Base-by-base conservation (phyloP, 2,797 vertebrate genomes). In the Phaenicophaeus curvirostris region DNA sequence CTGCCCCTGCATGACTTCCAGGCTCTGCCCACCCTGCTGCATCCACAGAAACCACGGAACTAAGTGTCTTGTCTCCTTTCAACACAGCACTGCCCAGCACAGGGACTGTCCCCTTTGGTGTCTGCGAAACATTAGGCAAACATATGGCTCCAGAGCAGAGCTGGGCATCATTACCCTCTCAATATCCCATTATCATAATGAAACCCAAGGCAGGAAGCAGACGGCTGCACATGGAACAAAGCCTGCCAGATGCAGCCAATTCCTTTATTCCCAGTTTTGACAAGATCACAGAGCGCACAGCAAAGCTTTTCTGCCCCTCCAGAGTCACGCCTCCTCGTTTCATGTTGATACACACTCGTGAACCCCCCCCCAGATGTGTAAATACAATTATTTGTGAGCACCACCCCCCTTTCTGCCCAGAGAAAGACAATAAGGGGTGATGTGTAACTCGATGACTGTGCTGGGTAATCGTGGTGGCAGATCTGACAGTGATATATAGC, bases 11-110 rank as follows among this genome's bases (percentile, higher is more conserved):
- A 8, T 0, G 21, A n/a, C 50, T 51, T 72, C 12, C 33, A 37
- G 77, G 37, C 8, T 4, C 51, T 8, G 18, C 5, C 12, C 24
- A 19, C 8, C 6, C 33, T 48, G 15, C 10, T 42, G 21, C 6
- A 3, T 19, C 19, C 30, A 39, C 46, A 39, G n/a, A 24, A 92
- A 48, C 21, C 10, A 31, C n/a, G 0, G 2, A 12, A 24, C 61
- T 4, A 3, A 0, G 2, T 30, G 28, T 46, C 58, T 61, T 8
- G 5, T 23, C 62, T 75, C 58, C 58, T 37, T n/a, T 69, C 0
- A 3, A 27, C 1, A 50, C 25, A 39, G 42, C 42, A 3, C 54
- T 79, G 48, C 57, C 31, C 41, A 27, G 33, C 5, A 1, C 50
- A 41, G 35, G 39, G 59, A 66, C 33, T 0, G 0, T 71, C 21